Base-by-base conservation (phyloP, 2,888 invertebrate genomes). In the Polyommatus iphigenia region DNA sequence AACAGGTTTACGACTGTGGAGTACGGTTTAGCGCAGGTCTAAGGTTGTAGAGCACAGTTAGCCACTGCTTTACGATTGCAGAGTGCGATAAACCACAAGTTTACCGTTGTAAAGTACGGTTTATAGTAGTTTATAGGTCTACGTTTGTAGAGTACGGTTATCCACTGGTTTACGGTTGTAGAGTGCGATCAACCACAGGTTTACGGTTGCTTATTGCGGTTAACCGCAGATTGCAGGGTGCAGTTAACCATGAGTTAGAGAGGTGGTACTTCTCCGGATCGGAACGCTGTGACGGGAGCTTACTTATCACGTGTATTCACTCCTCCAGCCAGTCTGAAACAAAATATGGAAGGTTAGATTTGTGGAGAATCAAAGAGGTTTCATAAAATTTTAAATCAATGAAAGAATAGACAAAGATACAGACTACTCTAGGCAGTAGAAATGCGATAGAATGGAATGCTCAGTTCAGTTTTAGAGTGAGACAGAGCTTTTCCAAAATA, bases 301-400 rank as follows among this genome's bases (percentile, higher is more conserved):
- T 89, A 92, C 95, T 95, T 96, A 97, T 98, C 98, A 98, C 97
- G 98, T 97, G 94, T 98, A 98, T 94, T 98, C 98, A 87, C 97
- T 97, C 94, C 98, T 96, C 98, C 98, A 98, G 88, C 98, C 97
- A 91, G 97, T 96, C 98, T 98, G 96, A 80, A 96, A 96, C 88
- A 87, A 94, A 90, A 77, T 29, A 32, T 71, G 2, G 50, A 24
- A 32, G 1, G 20, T 77, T 15, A 59, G 54, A 46, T 32, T 15
- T 67, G 67, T 67, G 18, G 13, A 29, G 1, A 62, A 62, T 62
- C 3, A 24, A 59, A 59, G 7, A 36, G 6, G n/a, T n/a, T n/a
- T n/a, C n/a, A 0, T 36, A 36, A 36, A 7, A 36, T 7, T 6
- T 36, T 36, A 0, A 36, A 7, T 36, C 36, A 0, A 36, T 36